Percentiles rank a stretch among this genome's conserved stretches.
phyloP scores from a whole-genome alignment of 2,113 vertebrate genomes.

The Carassius auratus region DNA sequence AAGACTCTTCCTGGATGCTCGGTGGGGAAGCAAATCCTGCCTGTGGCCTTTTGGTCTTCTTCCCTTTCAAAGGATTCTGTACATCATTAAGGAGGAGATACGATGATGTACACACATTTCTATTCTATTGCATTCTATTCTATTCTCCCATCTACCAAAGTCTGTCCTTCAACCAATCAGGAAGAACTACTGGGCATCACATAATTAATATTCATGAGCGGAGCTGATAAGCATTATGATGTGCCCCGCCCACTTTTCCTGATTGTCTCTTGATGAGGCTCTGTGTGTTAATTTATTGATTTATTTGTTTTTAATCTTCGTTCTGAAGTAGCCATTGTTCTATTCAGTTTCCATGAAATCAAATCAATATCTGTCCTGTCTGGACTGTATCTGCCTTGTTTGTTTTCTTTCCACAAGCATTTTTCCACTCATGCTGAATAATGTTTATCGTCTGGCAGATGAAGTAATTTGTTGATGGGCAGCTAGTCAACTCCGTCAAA shows the following conservation, averaged over 20 bases:
- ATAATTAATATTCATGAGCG: not conserved
- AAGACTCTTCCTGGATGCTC: conserved; percentile 13
- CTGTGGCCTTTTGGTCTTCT: not conserved
- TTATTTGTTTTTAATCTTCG: conserved; percentile 1
- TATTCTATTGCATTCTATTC: not conserved
- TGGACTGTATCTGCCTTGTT: not conserved
- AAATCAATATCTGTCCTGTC: not conserved
- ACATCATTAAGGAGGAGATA: not conserved
- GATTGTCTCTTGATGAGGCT: not conserved
- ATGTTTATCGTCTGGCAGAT: conserved; percentile 14
- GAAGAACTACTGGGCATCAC: not conserved
- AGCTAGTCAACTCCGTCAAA: conserved; percentile 24
- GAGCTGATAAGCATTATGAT: not conserved
- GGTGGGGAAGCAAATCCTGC: not conserved
- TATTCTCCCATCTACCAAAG: no score
- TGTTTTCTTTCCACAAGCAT: conserved; percentile 4
- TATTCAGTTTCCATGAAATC: not conserved
- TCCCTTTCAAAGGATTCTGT: not conserved
- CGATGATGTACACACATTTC: not conserved
- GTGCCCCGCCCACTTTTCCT: not conserved
- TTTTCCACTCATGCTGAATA: conserved; percentile 27
- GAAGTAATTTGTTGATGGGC: conserved; percentile 8
- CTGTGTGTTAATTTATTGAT: not conserved
- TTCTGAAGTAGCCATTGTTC: not conserved
- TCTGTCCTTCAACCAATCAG: not conserved